Evolutionary conservation across 2,797 vertebrate genomes (phyloP).

Genomic region (Perodicticus potto): DNA sequence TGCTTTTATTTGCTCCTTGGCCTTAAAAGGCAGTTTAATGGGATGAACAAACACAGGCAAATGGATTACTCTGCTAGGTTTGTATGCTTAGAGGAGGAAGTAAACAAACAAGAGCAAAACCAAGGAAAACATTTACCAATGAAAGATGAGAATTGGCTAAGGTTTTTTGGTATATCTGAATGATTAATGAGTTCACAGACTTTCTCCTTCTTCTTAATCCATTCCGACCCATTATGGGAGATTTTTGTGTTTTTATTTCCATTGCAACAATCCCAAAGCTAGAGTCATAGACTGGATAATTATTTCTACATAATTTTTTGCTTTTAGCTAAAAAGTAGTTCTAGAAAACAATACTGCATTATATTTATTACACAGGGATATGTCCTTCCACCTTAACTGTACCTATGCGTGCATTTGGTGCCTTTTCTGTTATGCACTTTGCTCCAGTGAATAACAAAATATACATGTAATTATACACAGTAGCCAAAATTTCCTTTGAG

Average conservation of each 20-base stretch:
- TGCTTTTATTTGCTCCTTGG: slow-evolving; percentile 68
- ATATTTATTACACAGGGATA: background rate
- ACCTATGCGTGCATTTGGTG: background rate
- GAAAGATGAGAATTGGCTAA: background rate
- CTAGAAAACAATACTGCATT: background rate
- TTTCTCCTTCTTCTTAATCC: background rate
- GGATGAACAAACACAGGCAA: slow-evolving; percentile 10
- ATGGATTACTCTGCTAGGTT: slow-evolving; percentile 42
- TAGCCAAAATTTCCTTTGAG: background rate
- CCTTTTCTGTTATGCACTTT: background rate
- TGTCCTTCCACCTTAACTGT: background rate
- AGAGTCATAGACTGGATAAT: background rate
- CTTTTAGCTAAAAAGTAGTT: background rate
- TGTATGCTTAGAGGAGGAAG: background rate
- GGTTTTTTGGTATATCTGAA: background rate
- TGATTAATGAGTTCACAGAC: background rate
- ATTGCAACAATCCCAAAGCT: background rate
- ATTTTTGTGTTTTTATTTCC: background rate
- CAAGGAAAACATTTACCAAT: slow-evolving; percentile 5
- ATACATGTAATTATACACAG: background rate
- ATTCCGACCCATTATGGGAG: background rate
- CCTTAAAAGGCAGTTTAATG: slow-evolving; percentile 69
- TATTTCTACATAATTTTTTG: background rate
- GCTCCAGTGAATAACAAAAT: background rate
- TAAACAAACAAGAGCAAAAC: slow-evolving; percentile 51